A percentile compares a stretch with the other conserved stretches of the same genome.
phyloP scores from a whole-genome alignment of 2,113 vertebrate species.

The Brachyhypopomus occidentalis region DNA sequence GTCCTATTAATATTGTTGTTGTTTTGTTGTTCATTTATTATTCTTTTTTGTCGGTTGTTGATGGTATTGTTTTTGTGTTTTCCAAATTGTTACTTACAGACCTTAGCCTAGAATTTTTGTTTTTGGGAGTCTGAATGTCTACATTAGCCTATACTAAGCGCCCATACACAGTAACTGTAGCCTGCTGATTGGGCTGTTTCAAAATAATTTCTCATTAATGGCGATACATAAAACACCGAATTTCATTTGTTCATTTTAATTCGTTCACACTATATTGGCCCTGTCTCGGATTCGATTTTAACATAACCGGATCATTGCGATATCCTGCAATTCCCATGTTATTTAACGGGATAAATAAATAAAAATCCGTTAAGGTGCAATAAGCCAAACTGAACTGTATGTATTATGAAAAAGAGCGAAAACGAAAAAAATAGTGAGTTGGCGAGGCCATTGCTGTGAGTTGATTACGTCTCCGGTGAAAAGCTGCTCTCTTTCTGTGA shows the following conservation, averaged over 20 bases:
- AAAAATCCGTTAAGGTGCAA: slow-evolving; percentile 55
- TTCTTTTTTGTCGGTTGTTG: no score
- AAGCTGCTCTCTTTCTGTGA: slow-evolving; percentile 66
- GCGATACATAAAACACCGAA: not conserved
- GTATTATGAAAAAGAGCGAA: slow-evolving; percentile 60
- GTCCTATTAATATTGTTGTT: not conserved
- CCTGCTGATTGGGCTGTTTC: no score
- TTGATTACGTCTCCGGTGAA: slow-evolving; percentile 83
- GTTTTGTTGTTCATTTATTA: not conserved
- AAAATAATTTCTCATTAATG: no score
- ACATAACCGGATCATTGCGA: slow-evolving; percentile 2
- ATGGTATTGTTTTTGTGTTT: no score
- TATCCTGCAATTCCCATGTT: slow-evolving; percentile 21
- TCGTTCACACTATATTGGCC: not conserved
- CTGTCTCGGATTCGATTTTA: not conserved
- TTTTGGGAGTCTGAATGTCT: not conserved
- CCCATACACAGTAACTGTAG: no score
- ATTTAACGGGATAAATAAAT: slow-evolving; percentile 47
- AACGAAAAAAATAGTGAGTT: slow-evolving; percentile 57
- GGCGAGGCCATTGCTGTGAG: slow-evolving; percentile 74
- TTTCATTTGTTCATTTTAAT: not conserved
- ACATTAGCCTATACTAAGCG: no score
- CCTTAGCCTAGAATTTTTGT: no score
- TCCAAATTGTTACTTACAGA: no score
- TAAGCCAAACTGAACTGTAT: slow-evolving; percentile 59